Percentiles rank a stretch among this genome's conserved stretches.
phyloP scores from a whole-genome alignment of 2,113 vertebrate species.

The Elaphurus davidianus region DNA sequence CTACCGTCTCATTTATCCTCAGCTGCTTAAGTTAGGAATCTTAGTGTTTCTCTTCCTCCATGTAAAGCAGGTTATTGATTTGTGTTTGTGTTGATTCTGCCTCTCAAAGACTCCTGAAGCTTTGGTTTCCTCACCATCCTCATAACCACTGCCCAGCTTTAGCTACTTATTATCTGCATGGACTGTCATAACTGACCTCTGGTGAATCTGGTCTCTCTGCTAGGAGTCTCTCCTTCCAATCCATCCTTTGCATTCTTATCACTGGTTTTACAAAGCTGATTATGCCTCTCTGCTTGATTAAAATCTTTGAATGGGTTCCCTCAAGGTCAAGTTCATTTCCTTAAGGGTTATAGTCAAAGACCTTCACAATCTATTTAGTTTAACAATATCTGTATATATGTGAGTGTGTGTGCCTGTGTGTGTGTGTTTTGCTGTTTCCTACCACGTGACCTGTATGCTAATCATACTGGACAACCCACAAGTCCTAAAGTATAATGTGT shows the following conservation, averaged over 20 bases:
- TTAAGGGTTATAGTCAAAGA: background rate
- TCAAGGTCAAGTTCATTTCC: background rate
- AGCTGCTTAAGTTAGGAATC: background rate
- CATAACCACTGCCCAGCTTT: background rate
- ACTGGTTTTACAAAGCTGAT: background rate
- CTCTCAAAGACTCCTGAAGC: background rate
- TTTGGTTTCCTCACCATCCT: background rate
- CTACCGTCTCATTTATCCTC: background rate
- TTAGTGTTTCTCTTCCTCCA: background rate
- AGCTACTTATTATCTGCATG: background rate
- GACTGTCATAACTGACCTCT: background rate
- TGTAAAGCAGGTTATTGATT: background rate
- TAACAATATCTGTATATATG: background rate
- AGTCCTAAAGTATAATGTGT: background rate
- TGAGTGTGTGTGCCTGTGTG: background rate
- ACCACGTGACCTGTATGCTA: background rate
- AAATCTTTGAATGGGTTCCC: background rate
- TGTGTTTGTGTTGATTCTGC: background rate
- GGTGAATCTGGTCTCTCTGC: background rate
- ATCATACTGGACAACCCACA: background rate
- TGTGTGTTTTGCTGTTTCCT: background rate
- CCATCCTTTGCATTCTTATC: background rate
- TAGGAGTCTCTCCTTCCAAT: background rate
- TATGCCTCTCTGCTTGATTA: background rate
- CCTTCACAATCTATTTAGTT: background rate